A percentile compares a stretch with the other conserved stretches of the same genome.
These are phyloP conservation scores for Zapornia atra DNA, from an alignment of 2,113 vertebrate species.

Conservation along the genomic window DNA sequence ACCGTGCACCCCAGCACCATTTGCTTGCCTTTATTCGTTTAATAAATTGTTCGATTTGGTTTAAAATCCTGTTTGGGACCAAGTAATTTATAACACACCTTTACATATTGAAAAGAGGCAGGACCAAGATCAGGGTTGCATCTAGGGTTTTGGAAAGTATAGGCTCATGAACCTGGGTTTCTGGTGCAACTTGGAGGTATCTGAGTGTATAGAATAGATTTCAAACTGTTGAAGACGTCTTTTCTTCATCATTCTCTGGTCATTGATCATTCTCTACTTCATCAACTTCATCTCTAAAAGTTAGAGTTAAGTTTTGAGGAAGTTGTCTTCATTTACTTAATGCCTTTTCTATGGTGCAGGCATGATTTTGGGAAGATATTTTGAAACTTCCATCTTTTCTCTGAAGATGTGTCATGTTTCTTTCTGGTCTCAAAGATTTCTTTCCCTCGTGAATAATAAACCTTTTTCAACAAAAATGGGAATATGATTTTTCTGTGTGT, in stretches of 20 bases:
- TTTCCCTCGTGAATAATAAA: background rate
- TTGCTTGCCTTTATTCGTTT: too few species aligned
- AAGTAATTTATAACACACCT: too few species aligned
- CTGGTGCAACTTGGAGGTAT: background rate
- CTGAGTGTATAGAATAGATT: background rate
- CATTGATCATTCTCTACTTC: background rate
- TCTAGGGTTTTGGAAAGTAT: background rate
- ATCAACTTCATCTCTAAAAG: background rate
- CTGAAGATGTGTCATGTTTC: background rate
- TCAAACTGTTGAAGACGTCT: background rate
- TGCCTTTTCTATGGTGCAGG: background rate
- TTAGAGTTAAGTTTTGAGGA: background rate
- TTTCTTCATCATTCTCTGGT: background rate
- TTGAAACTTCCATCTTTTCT: background rate
- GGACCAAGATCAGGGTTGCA: background rate
- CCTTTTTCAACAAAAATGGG: background rate
- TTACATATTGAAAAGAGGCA: background rate
- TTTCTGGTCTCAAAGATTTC: background rate
- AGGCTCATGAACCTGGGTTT: background rate
- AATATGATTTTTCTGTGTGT: background rate
- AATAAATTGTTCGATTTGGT: too few species aligned
- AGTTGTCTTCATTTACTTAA: background rate
- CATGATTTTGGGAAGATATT: background rate
- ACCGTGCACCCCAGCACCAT: too few species aligned
- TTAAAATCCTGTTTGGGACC: too few species aligned